Percentiles rank a stretch among this genome's conserved stretches.
Conservation (phyloP, 2,888 invertebrate genomes). For the Coecobrya sp. region DNA sequence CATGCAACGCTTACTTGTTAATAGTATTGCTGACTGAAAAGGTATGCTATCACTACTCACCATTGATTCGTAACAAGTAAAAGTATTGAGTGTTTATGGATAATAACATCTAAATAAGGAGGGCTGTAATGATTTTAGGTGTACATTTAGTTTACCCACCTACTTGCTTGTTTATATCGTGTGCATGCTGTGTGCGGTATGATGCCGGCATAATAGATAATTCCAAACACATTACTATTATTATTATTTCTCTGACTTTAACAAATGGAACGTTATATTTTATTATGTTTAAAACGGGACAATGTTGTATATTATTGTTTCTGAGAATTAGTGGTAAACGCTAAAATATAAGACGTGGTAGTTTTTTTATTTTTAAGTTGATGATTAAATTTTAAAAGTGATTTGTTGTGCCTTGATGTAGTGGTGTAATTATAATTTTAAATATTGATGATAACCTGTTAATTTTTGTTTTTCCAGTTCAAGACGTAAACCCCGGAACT, state of each 20-base stretch:
- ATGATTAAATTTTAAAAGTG: not conserved
- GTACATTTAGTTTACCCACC: conserved; percentile 60
- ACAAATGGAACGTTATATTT: not conserved
- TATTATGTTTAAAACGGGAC: not conserved
- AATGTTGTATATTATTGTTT: not conserved
- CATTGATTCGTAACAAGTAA: conserved; percentile 27
- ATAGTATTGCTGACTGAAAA: conserved; percentile 7
- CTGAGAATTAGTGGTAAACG: not conserved
- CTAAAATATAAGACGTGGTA: no score
- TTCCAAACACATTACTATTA: conserved; percentile 29
- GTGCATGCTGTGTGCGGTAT: conserved; percentile 21
- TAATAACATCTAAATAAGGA: conserved; percentile 65
- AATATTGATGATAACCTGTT: no score
- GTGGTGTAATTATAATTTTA: no score
- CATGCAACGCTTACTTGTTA: not conserved
- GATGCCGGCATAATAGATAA: conserved; percentile 63
- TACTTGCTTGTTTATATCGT: conserved; percentile 35
- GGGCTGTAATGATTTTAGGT: conserved; percentile 75
- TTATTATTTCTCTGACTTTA: conserved; percentile 65
- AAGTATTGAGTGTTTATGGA: conserved; percentile 64
- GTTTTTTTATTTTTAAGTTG: not conserved
- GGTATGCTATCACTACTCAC: not conserved
- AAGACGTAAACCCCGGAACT: no score
- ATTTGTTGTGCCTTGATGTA: not conserved
- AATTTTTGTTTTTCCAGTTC: no score